Evolutionary conservation across 2,113 vertebrate species (phyloP), one percentile per base, ranked within the genome.

Genomic region (Atlantisia rogersi): DNA sequence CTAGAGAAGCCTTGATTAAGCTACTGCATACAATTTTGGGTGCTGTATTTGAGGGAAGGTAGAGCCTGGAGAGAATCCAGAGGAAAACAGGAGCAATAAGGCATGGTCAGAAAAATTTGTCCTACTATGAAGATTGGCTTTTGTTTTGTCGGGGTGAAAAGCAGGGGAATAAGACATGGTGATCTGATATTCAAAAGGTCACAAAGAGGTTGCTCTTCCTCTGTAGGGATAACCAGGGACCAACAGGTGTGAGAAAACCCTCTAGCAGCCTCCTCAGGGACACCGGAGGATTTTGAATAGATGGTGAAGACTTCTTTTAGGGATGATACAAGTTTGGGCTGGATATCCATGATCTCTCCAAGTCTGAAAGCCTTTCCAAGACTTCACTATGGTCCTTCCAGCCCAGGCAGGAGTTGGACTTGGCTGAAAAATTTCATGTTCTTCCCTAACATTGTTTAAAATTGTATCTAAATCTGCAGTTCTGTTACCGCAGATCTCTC

Each of bases 161-260:
- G 53, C 1, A 58, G 13, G 29, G 16, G 29, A 70, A 65, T 35
- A 80, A 16, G 64, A 58, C 9, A 29, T 10, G 19, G 22, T 52
- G 35, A 74, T 40, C 37, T 31, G n/a, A 53, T 11, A 29, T 12
- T 20, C 18, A 64, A 21, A 69, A 70, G 13, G n/a, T 90, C 35
- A 39, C 26, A 35, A 35, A 69, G 68, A 87, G 9, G 26, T 70
- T 29, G 22, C 5, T 53, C 5, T 39, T 94, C 21, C 28, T 79
- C 42, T 6, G 0, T 9, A 46, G 17, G 48, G 16, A 3, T 39
- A 64, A 35, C 6, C 37, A 1, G 5, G 7, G 21, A 71, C 46
- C 31, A 39, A 13, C 13, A 19, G 19, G 39, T 56, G 9, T 31
- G 39, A 76, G 28, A 39, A 76, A 76, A 55, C 31, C 16, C 52